Percentiles rank a stretch among this genome's conserved stretches.
Evolutionary conservation across 2,797 vertebrate genomes (phyloP).

Genomic region (Pampus argenteus): DNA sequence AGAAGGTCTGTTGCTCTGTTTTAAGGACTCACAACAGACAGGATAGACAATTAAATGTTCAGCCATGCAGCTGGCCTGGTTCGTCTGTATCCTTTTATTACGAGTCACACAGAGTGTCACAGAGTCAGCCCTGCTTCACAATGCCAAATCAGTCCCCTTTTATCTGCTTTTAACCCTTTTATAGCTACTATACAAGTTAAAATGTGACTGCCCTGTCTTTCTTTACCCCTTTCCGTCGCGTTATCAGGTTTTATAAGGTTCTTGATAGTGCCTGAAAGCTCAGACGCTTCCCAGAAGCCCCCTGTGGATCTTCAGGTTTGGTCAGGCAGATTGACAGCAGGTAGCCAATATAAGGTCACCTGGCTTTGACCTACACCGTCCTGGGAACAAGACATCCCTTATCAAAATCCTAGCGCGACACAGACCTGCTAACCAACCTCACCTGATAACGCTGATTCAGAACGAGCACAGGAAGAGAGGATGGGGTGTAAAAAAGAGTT

Average conservation of each 20-base stretch:
- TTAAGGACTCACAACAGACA: constrained; percentile 29
- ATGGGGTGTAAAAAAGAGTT: constrained; percentile 13
- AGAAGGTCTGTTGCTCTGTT: constrained; percentile 23
- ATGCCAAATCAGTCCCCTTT: constrained; percentile 32
- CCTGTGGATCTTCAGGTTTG: constrained; percentile 55
- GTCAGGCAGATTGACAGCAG: constrained; percentile 49
- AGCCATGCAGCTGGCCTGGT: constrained; percentile 18
- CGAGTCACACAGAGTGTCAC: constrained; percentile 35
- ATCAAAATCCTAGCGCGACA: constrained; percentile 71
- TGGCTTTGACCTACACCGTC: background rate
- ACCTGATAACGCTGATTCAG: constrained; percentile 69
- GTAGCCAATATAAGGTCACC: constrained; percentile 32
- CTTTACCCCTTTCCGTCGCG: constrained; percentile 31
- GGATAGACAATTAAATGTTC: constrained; percentile 27
- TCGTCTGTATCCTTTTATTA: constrained; percentile 48
- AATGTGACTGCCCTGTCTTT: constrained; percentile 42
- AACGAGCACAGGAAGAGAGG: constrained; percentile 37
- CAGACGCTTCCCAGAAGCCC: constrained; percentile 56
- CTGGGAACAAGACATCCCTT: constrained; percentile 64
- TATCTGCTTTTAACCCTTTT: constrained; percentile 56
- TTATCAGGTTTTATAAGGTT: constrained; percentile 71
- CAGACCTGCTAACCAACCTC: constrained; percentile 58
- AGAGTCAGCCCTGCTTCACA: constrained; percentile 23
- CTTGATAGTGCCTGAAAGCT: constrained; percentile 53
- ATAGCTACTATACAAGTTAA: constrained; percentile 46